phyloP scores from a whole-genome alignment of 2,113 vertebrate genomes.

The Zonotrichia leucophrys region DNA sequence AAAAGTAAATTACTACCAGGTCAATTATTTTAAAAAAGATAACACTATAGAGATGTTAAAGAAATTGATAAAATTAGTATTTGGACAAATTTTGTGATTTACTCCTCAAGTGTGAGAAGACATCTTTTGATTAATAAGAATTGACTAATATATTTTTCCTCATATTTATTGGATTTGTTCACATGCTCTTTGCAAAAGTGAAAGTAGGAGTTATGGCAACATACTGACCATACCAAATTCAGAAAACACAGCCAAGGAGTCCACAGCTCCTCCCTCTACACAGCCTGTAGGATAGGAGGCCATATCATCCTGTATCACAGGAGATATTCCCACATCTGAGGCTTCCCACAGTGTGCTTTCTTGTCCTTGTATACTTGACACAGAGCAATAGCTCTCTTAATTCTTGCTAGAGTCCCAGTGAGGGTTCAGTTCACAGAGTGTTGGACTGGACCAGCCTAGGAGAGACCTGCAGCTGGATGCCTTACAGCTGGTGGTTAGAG shows the following conservation, averaged over 20 bases:
- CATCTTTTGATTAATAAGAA: neutral
- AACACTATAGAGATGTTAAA: neutral
- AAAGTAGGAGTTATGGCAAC: neutral
- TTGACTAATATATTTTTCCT: neutral
- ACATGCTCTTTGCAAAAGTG: neutral
- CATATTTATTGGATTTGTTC: neutral
- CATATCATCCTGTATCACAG: neutral
- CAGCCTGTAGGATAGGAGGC: neutral
- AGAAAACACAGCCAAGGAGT: neutral
- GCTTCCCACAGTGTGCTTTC: neutral
- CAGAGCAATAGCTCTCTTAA: neutral
- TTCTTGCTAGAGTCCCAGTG: neutral
- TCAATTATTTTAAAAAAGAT: neutral
- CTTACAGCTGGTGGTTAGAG: neutral
- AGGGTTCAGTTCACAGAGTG: accelerated
- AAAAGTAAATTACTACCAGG: neutral
- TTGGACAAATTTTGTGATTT: neutral
- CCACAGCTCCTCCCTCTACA: neutral
- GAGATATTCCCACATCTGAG: neutral
- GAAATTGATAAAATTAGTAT: neutral
- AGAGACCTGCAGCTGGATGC: neutral
- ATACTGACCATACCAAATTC: neutral
- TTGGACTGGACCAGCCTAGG: neutral
- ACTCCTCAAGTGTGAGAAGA: neutral
- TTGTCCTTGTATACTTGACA: neutral